phyloP scores from a whole-genome alignment of 2,113 vertebrate species.

The Maccullochella peelii region DNA sequence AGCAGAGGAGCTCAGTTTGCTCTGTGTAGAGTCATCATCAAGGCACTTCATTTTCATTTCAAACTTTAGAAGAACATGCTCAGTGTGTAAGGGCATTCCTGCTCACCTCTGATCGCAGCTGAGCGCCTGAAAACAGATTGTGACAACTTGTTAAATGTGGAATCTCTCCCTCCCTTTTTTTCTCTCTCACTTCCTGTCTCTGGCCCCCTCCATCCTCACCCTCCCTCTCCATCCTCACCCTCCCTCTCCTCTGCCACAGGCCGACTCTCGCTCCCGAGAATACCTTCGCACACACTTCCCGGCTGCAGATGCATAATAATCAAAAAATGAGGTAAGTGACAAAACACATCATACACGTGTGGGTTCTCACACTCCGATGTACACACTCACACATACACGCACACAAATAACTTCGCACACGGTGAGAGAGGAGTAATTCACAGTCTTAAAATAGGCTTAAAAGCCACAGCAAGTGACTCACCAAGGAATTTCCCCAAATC shows the following conservation, averaged over 20 bases:
- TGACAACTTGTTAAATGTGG: conserved; percentile 38
- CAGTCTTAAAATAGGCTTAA: conserved; percentile 56
- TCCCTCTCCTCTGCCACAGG: conserved; percentile 78
- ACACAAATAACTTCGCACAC: conserved; percentile 17
- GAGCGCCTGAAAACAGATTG: not conserved
- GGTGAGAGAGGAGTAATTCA: conserved; percentile 42
- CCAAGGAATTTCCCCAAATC: conserved; percentile 63
- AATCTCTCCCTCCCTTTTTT: conserved; percentile 7
- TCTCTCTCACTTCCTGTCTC: conserved; percentile 17
- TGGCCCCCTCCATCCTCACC: not conserved
- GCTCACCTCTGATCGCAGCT: conserved; percentile 12
- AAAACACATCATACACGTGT: not conserved
- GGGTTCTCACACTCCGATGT: conserved; percentile 6
- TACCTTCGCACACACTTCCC: conserved; percentile 85
- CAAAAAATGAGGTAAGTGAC: conserved; percentile 61
- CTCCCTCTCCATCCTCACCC: not conserved
- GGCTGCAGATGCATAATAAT: conserved; percentile 45
- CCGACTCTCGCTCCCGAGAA: conserved; percentile 91
- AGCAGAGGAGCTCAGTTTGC: conserved; percentile 24
- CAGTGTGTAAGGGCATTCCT: not conserved
- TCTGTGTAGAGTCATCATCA: conserved; percentile 31
- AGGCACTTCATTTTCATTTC: conserved; percentile 44
- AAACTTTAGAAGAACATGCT: conserved; percentile 21
- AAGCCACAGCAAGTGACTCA: conserved; percentile 55
- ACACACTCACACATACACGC: not conserved